Evolutionary conservation across 1,140 invertebrate genomes (phyloP).

Genomic region (Aethina tumida): DNA sequence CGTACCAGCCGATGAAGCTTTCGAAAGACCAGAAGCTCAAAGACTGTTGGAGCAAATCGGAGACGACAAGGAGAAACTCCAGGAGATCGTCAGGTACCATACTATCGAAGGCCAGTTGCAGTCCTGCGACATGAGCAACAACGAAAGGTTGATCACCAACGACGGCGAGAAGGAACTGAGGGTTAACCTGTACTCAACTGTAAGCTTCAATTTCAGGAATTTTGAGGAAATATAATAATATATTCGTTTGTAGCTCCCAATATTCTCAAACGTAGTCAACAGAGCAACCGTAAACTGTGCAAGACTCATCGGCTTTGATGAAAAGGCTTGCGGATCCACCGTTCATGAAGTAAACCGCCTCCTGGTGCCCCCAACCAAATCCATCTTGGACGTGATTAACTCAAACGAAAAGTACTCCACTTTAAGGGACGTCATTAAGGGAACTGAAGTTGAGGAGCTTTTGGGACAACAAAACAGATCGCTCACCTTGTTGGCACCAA

Average conservation of each 20-base stretch:
- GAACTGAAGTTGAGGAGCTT: conserved; percentile 37
- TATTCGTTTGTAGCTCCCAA: conserved; percentile 33
- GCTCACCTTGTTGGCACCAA: conserved; percentile 51
- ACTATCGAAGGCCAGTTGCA: conserved; percentile 40
- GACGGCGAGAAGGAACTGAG: conserved; percentile 38
- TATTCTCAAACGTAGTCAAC: conserved; percentile 42
- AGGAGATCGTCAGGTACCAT: conserved; percentile 48
- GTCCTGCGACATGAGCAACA: conserved; percentile 43
- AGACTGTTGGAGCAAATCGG: conserved; percentile 35
- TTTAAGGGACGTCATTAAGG: conserved; percentile 36
- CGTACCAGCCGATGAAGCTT: conserved; percentile 52
- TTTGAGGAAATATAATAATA: not conserved
- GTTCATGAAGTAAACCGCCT: conserved; percentile 49
- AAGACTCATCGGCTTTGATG: conserved; percentile 45
- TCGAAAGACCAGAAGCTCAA: conserved; percentile 36
- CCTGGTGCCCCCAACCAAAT: conserved; percentile 41
- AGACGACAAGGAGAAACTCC: conserved; percentile 37
- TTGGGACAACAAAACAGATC: conserved; percentile 33
- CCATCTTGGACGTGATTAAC: conserved; percentile 37
- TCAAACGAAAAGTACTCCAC: conserved; percentile 37
- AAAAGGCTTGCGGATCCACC: conserved; percentile 49
- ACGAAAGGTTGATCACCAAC: conserved; percentile 37
- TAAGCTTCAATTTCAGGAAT: conserved; percentile 25
- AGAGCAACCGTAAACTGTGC: conserved; percentile 46
- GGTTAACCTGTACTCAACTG: conserved; percentile 47